Evolutionary conservation across 2,888 invertebrate species (phyloP).

Genomic region (Julus scandinavius): DNA sequence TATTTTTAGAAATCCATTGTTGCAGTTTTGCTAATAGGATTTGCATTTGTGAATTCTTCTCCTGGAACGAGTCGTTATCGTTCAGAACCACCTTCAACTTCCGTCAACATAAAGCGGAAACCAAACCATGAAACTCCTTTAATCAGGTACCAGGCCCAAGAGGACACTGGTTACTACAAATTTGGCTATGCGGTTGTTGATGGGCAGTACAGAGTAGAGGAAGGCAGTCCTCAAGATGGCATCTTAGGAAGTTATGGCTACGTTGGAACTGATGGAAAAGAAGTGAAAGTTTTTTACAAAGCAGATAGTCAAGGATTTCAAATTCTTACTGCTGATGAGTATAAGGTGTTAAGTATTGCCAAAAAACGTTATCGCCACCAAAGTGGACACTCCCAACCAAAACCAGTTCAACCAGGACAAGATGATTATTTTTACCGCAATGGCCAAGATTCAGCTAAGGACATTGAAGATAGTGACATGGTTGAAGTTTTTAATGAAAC

Average conservation of each 20-base stretch:
- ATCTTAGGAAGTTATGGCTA: conserved; percentile 55
- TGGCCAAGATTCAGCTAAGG: neutral
- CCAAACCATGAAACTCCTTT: neutral
- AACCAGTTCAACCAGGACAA: neutral
- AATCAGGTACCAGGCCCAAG: conserved; percentile 52
- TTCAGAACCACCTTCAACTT: neutral
- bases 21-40: neutral
- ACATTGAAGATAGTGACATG: neutral
- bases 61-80: neutral
- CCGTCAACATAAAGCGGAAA: neutral
- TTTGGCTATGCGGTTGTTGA: conserved; percentile 51
- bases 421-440: neutral
- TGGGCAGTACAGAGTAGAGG: conserved; percentile 55
- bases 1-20: neutral
- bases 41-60: neutral
- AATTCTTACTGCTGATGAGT: conserved; percentile 45
- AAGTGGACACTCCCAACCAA: neutral
- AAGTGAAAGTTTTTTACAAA: conserved; percentile 50
- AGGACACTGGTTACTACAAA: conserved; percentile 52
- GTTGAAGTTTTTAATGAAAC: neutral
- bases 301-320: conserved; percentile 52
- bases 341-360: neutral
- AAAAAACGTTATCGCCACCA: neutral
- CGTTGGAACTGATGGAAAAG: conserved; percentile 40
- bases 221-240: conserved; percentile 47